phyloP scores from a whole-genome alignment of 1,140 invertebrate genomes.

The Saccostrea cuccullata region DNA sequence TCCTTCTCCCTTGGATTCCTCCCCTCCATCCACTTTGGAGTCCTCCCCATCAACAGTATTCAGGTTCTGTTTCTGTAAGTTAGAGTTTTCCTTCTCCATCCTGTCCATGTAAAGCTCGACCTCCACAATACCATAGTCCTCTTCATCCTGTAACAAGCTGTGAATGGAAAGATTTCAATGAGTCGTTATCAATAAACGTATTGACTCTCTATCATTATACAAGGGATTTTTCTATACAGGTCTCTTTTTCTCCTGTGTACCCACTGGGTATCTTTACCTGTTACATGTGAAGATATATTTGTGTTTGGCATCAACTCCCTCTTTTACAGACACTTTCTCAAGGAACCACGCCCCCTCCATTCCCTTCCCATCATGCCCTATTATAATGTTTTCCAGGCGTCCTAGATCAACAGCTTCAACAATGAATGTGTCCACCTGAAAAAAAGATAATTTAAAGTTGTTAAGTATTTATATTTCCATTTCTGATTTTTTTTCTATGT shows the following conservation, averaged over 20 bases:
- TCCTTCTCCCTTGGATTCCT: not conserved
- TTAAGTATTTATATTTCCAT: no score
- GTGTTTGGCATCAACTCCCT: conserved; percentile 60
- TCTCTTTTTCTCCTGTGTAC: not conserved
- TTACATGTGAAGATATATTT: conserved; percentile 67
- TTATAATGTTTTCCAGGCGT: conserved; percentile 67
- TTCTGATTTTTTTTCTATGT: no score
- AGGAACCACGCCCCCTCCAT: conserved; percentile 71
- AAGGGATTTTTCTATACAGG: no score
- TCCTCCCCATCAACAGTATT: not conserved
- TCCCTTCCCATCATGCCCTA: conserved; percentile 72
- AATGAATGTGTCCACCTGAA: conserved; percentile 69
- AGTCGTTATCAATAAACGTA: no score
- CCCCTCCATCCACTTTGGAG: not conserved
- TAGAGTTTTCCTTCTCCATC: conserved; percentile 49
- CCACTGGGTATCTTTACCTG: conserved; percentile 55
- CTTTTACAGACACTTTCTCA: conserved; percentile 70
- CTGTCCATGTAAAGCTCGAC: conserved; percentile 54
- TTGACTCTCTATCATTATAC: no score
- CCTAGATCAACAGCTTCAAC: conserved; percentile 74
- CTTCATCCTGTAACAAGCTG: conserved; percentile 51
- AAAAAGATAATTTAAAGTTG: not conserved
- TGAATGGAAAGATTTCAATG: not conserved
- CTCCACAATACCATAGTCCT: conserved; percentile 47
- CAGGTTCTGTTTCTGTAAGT: not conserved